These are phyloP conservation scores for Melanerpes formicivorus DNA, from an alignment of 2,113 vertebrate genomes.

Conservation along the genomic window DNA sequence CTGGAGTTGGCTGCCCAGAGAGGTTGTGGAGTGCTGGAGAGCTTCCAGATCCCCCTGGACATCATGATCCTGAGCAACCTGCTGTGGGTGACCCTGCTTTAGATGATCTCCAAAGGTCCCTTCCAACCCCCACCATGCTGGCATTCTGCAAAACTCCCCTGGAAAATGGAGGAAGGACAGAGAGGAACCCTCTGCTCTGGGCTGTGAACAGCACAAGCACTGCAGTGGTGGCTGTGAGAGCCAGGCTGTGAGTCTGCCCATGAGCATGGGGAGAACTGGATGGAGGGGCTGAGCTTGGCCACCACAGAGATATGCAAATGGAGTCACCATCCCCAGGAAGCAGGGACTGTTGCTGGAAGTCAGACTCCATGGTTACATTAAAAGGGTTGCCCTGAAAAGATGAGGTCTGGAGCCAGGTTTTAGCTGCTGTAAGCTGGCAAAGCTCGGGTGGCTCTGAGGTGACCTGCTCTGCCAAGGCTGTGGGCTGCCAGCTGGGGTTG, in stretches of 20 bases:
- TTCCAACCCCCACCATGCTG: no score
- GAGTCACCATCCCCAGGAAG: not conserved
- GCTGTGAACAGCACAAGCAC: not conserved
- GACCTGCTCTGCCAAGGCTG: not conserved
- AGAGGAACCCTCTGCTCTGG: not conserved
- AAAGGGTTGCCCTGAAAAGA: not conserved
- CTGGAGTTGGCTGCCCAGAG: no score
- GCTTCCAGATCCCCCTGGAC: no score
- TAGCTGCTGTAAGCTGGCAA: not conserved
- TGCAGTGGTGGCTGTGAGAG: not conserved
- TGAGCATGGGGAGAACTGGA: not conserved
- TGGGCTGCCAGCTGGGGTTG: not conserved
- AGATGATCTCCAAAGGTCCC: no score
- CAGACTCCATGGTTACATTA: not conserved
- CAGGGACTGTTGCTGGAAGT: not conserved
- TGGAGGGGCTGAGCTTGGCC: not conserved
- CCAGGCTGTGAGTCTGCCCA: not conserved
- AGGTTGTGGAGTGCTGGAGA: no score
- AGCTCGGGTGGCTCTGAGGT: not conserved
- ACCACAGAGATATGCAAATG: not conserved
- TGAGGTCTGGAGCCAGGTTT: not conserved
- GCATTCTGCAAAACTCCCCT: not conserved
- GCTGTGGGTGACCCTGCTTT: no score
- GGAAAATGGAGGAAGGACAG: not conserved
- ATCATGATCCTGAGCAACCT: no score